phyloP scores from a whole-genome alignment of 2,113 vertebrate genomes.

The Nibea albiflora region DNA sequence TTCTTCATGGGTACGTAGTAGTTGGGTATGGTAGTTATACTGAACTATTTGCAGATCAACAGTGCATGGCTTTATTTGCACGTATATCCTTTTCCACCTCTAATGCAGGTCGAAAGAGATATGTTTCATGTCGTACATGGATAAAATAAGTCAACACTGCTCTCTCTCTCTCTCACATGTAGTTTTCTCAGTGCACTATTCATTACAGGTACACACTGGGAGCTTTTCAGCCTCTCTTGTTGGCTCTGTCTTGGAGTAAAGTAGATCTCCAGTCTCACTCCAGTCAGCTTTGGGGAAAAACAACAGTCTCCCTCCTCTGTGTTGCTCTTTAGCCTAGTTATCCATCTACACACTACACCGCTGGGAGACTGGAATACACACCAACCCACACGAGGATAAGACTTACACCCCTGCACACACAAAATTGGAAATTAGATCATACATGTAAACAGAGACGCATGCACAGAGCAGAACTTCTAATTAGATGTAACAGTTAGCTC shows the following conservation, averaged over 20 bases:
- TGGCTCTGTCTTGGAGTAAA: constrained; percentile 11
- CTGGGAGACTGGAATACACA: constrained; percentile 14
- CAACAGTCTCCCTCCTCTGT: constrained; percentile 1
- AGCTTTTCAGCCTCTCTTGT: not conserved
- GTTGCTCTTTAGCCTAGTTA: constrained; percentile 59
- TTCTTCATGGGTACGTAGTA: constrained; percentile 53
- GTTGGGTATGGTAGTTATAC: constrained; percentile 15
- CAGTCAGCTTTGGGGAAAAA: constrained; percentile 8
- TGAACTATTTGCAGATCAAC: constrained; percentile 47
- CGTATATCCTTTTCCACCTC: constrained; percentile 5
- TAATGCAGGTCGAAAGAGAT: constrained; percentile 9
- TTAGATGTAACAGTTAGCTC: constrained; percentile 24
- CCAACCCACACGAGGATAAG: not conserved
- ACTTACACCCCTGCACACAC: not conserved
- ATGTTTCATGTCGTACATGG: not conserved
- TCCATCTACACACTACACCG: constrained; percentile 25
- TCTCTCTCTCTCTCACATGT: not conserved
- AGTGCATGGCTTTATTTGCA: constrained; percentile 17
- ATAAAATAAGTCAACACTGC: constrained; percentile 8
- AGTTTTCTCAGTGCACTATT: constrained; percentile 11
- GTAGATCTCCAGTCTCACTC: constrained; percentile 23
- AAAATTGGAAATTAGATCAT: constrained; percentile 51
- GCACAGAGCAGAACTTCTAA: constrained; percentile 1
- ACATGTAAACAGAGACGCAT: constrained; percentile 45
- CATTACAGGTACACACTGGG: not conserved